Base-by-base conservation (phyloP, 64 coral and sea anemone species). In the Catalaphyllia jardinei region DNA sequence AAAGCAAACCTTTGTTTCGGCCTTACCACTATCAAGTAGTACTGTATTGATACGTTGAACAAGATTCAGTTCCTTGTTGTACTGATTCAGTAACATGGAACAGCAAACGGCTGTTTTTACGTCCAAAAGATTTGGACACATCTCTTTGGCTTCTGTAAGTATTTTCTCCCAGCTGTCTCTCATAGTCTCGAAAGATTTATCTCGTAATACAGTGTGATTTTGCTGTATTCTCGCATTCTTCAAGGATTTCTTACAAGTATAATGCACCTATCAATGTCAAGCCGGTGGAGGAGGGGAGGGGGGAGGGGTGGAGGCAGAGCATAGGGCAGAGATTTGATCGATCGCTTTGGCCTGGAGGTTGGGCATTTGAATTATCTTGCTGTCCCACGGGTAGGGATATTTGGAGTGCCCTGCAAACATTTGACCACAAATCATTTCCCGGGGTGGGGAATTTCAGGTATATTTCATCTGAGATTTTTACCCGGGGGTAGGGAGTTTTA, bases 21-120 rank as follows among this genome's bases (percentile, higher is more conserved):
- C 87, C 46, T 88, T 73, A 77, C 73, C 74, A 88, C 77, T 78
- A 35, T 16, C 73, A 33, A 88, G n/a, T 42, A 88, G 19, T 17
- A 88, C 33, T 77, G 87, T 88, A 62, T 88, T 88, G 20, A 88
- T 63, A 19, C 73, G 42, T 51, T 88, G 87, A 12, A 77, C 73
- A 18, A 88, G 55, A 77, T 74, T 88, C 29, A 88, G 52, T 13
- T 10, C 8, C 1, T 2, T 54, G 1, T 33, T 73, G 38, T 15
- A 39, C 29, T 59, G 55, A n/a, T 33, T 14, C 74, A 88, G 24
- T 77, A 10, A 27, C 10, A 18, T 33, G 73, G 30, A 54, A 35
- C 33, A 35, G 1, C 1, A 35, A 35, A 88, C 75, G 19, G 50
- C 72, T 59, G 86, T 57, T 25, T 76, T 35, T 63, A 88, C 52